phyloP scores from a whole-genome alignment of 2,113 vertebrate species.

The Tilapia sparmanii region DNA sequence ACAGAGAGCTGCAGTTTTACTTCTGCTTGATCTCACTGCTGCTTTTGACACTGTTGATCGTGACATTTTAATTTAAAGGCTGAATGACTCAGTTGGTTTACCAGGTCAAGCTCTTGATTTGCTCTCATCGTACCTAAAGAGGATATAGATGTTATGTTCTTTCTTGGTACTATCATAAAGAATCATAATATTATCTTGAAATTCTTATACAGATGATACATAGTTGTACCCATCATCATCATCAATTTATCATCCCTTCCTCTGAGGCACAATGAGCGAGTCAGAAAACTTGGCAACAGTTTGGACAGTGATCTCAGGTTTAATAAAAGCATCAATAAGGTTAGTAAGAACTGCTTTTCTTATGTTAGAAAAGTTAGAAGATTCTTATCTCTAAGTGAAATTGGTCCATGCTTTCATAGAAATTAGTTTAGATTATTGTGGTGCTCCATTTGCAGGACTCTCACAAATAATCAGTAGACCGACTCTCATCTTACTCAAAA shows the following conservation, averaged over 20 bases:
- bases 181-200: background rate
- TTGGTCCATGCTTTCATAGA: background rate
- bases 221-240: background rate
- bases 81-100: background rate
- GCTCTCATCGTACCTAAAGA: background rate
- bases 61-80: background rate
- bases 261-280: background rate
- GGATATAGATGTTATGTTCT: background rate
- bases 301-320: background rate
- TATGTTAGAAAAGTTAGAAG: background rate
- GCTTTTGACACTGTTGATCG: background rate
- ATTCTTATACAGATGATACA: background rate
- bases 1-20: background rate
- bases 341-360: background rate
- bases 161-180: background rate
- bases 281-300: background rate
- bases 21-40: background rate
- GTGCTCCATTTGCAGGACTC: background rate
- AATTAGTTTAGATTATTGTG: background rate
- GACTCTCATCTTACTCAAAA: background rate
- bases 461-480: background rate
- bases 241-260: background rate
- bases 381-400: background rate
- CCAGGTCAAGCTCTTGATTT: background rate
- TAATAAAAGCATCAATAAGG: background rate